Conservation (phyloP, 2,888 invertebrate species). For the Cordilura impudica region DNA sequence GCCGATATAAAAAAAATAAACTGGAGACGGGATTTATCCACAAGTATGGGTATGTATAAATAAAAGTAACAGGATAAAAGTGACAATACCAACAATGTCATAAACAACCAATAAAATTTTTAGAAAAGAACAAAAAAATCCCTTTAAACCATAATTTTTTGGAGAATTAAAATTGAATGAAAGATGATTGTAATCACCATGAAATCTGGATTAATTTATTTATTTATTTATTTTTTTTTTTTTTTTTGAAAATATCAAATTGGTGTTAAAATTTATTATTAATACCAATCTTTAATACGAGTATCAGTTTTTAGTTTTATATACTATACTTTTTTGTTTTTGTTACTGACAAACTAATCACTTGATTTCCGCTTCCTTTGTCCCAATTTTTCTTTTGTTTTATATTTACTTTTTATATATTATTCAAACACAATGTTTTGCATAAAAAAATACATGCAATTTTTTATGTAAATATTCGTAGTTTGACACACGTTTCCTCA, state of each 20-base stretch:
- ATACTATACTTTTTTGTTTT: constrained; percentile 14
- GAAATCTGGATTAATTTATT: constrained; percentile 40
- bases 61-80: constrained; percentile 36
- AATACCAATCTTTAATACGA: neutral
- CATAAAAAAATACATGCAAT: constrained; percentile 30
- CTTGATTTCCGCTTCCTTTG: constrained; percentile 38
- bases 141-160: neutral
- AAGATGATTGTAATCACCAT: constrained; percentile 52
- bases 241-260: neutral
- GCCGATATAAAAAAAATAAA: too few species aligned
- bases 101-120: constrained; percentile 59
- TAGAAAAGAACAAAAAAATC: neutral
- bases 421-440: constrained; percentile 29
- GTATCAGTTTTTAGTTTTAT: neutral
- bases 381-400: constrained; percentile 9
- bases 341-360: constrained; percentile 51
- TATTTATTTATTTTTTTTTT: neutral
- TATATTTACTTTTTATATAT: constrained; percentile 36
- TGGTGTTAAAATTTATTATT: too few species aligned
- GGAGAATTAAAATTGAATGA: constrained; percentile 42
- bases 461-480: constrained; percentile 59
- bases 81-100: constrained; percentile 53
- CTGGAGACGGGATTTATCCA: constrained; percentile 25
- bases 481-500: constrained; percentile 51
- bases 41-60: constrained; percentile 11